Conservation (phyloP, 2,797 vertebrate genomes). For the Simalia tracyae region DNA sequence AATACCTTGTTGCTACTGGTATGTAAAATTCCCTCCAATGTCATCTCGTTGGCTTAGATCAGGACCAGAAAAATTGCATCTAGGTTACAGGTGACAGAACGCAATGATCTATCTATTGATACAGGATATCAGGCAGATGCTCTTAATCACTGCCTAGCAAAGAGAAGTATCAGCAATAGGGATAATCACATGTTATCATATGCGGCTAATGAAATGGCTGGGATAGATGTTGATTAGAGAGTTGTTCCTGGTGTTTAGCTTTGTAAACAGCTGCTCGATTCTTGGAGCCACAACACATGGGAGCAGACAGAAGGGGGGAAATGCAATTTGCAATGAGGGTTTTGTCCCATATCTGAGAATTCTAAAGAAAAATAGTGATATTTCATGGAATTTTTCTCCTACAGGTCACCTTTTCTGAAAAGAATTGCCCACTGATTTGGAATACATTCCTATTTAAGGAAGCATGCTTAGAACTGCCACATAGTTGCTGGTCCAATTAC, state of each 20-base stretch:
- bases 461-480: background rate
- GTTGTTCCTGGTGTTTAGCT: background rate
- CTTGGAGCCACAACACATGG: background rate
- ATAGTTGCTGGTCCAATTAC: background rate
- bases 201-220: background rate
- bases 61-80: background rate
- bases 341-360: background rate
- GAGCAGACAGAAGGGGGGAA: background rate
- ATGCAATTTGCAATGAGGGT: background rate
- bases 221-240: background rate
- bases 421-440: background rate
- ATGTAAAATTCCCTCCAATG: background rate
- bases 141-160: background rate
- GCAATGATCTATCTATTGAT: background rate
- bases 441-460: background rate
- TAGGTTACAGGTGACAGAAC: background rate
- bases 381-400: background rate
- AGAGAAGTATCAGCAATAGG: background rate
- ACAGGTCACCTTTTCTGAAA: background rate
- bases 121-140: background rate
- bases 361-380: background rate
- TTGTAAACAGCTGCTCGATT: background rate
- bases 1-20: too few relatives aligned
- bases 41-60: background rate
- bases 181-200: background rate